phyloP scores from a whole-genome alignment of 1,140 invertebrate genomes.

The Drosophila pallidifrons region DNA sequence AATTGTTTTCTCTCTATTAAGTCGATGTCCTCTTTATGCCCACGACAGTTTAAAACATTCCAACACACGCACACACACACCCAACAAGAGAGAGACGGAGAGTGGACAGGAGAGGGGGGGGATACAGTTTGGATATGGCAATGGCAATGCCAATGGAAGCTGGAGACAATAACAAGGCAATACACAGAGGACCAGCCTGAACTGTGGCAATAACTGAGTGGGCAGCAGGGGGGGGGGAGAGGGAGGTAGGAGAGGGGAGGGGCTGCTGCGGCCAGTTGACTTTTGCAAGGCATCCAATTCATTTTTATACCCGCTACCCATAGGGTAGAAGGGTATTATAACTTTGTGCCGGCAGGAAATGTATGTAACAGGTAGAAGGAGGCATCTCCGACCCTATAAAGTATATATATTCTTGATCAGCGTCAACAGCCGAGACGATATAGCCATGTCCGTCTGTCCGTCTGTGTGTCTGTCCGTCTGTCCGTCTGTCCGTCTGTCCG shows the following conservation, averaged over 20 bases:
- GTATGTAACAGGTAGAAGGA: too few relatives aligned
- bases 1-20: slow-evolving; percentile 84
- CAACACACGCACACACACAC: slow-evolving; percentile 55
- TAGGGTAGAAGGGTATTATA: too few relatives aligned
- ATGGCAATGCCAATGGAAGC: slow-evolving; percentile 46
- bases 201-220: slow-evolving; percentile 31
- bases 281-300: slow-evolving; percentile 81
- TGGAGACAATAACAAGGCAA: slow-evolving; percentile 80
- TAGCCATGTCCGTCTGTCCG: too few relatives aligned
- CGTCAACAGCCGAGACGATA: too few relatives aligned
- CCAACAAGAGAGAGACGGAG: slow-evolving; percentile 1
- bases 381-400: too few relatives aligned
- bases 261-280: slow-evolving; percentile 52
- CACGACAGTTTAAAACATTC: slow-evolving; percentile 83
- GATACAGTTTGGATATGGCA: slow-evolving; percentile 51
- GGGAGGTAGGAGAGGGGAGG: neutral
- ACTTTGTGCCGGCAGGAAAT: too few relatives aligned
- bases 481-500: too few relatives aligned
- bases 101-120: slow-evolving; percentile 28
- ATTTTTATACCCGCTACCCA: too few relatives aligned
- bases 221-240: slow-evolving; percentile 14
- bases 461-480: too few relatives aligned
- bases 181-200: slow-evolving; percentile 76
- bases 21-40: slow-evolving; percentile 83
- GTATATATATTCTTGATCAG: too few relatives aligned